Evolutionary conservation across 1,140 invertebrate genomes (phyloP), one percentile per base, ranked within the genome.

Genomic region (Formica selysi): DNA sequence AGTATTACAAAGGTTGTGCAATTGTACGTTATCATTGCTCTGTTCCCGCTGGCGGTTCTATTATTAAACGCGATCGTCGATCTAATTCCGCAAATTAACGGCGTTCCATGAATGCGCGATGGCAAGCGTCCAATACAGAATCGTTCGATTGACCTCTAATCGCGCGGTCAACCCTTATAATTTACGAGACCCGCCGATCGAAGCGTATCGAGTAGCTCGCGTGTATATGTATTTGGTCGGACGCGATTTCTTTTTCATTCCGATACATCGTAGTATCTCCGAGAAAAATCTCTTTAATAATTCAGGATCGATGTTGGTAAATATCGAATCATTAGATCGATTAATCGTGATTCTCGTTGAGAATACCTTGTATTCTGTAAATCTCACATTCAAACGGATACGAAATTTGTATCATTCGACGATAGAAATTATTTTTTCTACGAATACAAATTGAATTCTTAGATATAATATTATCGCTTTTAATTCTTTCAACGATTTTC

Each of bases 131-230:
- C 68, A 38, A 83, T 83, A 48, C 54, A 38, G 68, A 83, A 83
- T 83, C 68, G 68, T 48, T n/a, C 79, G 79, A 83, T 83, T 83
- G 79, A 83, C 79, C 79, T 61, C 54, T 61, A 83, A 83, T 83
- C 68, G 79, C 22, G 54, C 26, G 26, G 68, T 0, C 51, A 41
- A 13, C 19, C 13, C 68, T 74, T 19, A 83, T 83, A 83, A 83
- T 83, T 83, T 19, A 83, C 68, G 57, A 83, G 38, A 29, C 26
- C 26, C 38, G 68, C 26, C 38, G 68, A 62, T 81, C 79, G 79
- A 81, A 81, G 51, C 6, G 26, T 19, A 59, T 81, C 44, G 64
- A 41, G 32, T n/a, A 29, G 54, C n/a, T 62, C 68, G 79, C 51
- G 68, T 83, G 68, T 51, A 2, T 51, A 13, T 51, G 13, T 19